Conservation (phyloP, 1,140 invertebrate genomes). For the Heliconius eleuchia region DNA sequence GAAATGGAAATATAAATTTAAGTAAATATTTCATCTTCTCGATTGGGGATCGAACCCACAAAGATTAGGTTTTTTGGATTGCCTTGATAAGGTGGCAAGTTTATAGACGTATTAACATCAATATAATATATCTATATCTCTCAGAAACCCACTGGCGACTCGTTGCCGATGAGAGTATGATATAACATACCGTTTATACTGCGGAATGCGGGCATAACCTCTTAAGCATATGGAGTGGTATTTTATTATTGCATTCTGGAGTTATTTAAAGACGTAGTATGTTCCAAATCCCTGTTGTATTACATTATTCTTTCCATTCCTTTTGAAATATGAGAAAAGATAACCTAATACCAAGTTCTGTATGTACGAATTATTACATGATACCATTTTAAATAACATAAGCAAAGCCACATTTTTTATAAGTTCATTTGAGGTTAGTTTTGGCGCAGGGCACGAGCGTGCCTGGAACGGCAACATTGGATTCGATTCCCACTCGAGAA, state of each 20-base stretch:
- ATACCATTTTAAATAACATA: too few species aligned
- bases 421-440: too few species aligned
- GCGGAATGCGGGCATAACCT: not conserved
- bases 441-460: too few species aligned
- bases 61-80: too few species aligned
- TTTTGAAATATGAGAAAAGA: not conserved
- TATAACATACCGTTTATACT: conserved; percentile 5
- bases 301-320: not conserved
- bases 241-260: conserved; percentile 4
- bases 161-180: not conserved
- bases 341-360: not conserved
- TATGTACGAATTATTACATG: not conserved
- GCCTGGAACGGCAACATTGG: too few species aligned
- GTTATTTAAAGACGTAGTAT: not conserved
- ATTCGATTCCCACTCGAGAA: too few species aligned
- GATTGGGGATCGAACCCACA: too few species aligned
- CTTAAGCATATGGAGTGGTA: conserved; percentile 9
- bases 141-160: not conserved
- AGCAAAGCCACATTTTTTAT: too few species aligned
- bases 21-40: too few species aligned
- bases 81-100: too few species aligned
- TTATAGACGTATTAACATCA: too few species aligned
- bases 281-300: not conserved
- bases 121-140: not conserved
- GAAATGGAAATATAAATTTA: too few species aligned